Percentiles rank a stretch among this genome's conserved stretches.
Conservation (phyloP, 2,888 invertebrate genomes). For the Chironomus tentans region DNA sequence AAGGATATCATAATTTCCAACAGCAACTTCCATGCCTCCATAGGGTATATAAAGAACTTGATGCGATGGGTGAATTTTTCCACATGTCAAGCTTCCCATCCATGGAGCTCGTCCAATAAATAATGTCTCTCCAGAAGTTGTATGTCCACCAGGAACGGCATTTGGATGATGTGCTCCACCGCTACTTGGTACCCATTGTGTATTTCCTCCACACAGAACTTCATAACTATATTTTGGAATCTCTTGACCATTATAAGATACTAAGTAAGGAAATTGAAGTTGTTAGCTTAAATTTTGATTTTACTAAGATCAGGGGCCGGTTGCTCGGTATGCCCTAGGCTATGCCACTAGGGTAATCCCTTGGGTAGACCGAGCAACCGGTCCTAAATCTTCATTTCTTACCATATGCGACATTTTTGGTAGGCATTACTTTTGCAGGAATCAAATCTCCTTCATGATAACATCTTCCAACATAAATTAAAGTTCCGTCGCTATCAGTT, state of each 20-base stretch:
- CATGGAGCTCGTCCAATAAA: slow-evolving; percentile 46
- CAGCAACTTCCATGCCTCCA: slow-evolving; percentile 31
- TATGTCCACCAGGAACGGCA: slow-evolving; percentile 45
- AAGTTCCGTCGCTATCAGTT: slow-evolving; percentile 38
- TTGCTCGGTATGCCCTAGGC: too few relatives aligned
- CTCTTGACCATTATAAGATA: slow-evolving; percentile 29
- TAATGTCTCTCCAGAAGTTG: slow-evolving; percentile 44
- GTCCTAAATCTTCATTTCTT: too few relatives aligned
- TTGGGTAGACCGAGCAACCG: too few relatives aligned
- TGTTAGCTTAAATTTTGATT: too few relatives aligned
- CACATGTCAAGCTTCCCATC: slow-evolving; percentile 44
- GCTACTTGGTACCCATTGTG: slow-evolving; percentile 41
- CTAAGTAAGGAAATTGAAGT: background rate
- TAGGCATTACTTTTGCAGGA: slow-evolving; percentile 55
- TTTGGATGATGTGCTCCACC: slow-evolving; percentile 41
- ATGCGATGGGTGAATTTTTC: slow-evolving; percentile 43
- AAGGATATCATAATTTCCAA: slow-evolving; percentile 30
- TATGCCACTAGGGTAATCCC: too few relatives aligned
- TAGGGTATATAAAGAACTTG: slow-evolving; percentile 42
- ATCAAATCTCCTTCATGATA: slow-evolving; percentile 50
- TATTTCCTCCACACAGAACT: slow-evolving; percentile 42
- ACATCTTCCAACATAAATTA: slow-evolving; percentile 42
- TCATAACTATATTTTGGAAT: slow-evolving; percentile 30
- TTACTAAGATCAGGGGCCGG: too few relatives aligned
- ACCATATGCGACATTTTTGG: slow-evolving; percentile 48